Evolutionary conservation across 1,140 invertebrate species (phyloP), one percentile per base, ranked within the genome.

Genomic region (Uloborus diversus): DNA sequence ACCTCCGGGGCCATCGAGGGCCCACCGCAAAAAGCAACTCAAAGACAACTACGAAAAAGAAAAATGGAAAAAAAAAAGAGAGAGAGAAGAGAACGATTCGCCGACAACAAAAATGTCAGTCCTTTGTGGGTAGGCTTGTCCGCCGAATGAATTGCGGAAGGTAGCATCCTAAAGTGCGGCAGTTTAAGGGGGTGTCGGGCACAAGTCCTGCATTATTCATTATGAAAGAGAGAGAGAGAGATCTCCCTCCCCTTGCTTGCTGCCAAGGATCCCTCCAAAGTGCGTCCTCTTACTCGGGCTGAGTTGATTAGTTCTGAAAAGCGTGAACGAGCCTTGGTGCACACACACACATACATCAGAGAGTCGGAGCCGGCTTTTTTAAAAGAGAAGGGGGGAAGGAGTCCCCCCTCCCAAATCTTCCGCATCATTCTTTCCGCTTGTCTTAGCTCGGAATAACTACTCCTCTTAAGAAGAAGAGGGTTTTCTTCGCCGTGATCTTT

Each of bases 371-470:
- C 62, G 42, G 35, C 30, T 20, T 13, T 37, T 33, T 13, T 27
- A 27, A n/a, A 25, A 23, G n/a, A 27, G 28, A 23, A 49, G 68
- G 28, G 47, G 56, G 32, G 53, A 28, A 28, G n/a, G 27, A 62
- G 30, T 11, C 61, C 30, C 47, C 25, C 32, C 56, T 61, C 61
- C 73, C 49, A 9, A 61, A 78, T 78, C 73, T 78, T 78, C 61
- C 17, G 73, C 73, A 78, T 78, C 76, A 79, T 79, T 61, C 76
- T 68, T 79, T 79, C 64, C 76, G 76, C 76, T 61, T 79, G 76
- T 79, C 76, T 79, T 69, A 61, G 64, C 76, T 59, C 64, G 51
- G 61, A 59, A 64, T 79, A 79, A 79, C 76, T 79, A 79, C 64
- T 68, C 61, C 64, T 79, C 73, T 78, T 66, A 78, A 65, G 53